Conservation (phyloP, 2,113 vertebrate genomes). For the Pluvialis apricaria region DNA sequence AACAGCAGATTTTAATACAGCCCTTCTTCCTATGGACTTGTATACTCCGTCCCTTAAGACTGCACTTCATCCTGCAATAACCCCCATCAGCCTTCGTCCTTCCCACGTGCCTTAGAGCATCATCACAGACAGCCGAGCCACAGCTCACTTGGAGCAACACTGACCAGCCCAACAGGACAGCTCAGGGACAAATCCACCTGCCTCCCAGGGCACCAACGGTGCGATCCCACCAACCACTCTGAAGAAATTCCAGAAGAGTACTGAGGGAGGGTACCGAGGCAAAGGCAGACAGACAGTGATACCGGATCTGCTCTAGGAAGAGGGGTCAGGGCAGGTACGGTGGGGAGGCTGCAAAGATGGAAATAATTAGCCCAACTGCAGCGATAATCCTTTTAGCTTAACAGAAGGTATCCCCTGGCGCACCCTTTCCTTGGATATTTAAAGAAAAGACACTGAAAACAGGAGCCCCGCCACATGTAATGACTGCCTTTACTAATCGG, state of each 20-base stretch:
- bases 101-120: rapidly evolving
- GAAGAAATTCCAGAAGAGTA: not conserved
- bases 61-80: not conserved
- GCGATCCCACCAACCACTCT: not conserved
- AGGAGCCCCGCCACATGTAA: not conserved
- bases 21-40: not conserved
- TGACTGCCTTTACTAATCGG: not conserved
- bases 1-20: not conserved
- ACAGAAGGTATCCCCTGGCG: not conserved
- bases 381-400: not conserved
- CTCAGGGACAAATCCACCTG: not conserved
- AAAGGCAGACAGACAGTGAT: not conserved
- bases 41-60: not conserved
- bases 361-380: constrained; percentile 14
- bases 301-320: not conserved
- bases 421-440: not conserved
- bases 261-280: not conserved
- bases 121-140: not conserved
- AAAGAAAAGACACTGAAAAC: not conserved
- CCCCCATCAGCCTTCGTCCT: not conserved
- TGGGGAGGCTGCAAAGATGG: not conserved
- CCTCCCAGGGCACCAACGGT: rapidly evolving
- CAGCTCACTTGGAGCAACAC: not conserved
- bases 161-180: too few relatives aligned
- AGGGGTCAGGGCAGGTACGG: constrained; percentile 5